phyloP scores from a whole-genome alignment of 30 jellyfish, hydroid and myxozoan genomes.

The Turritopsis dohrnii region DNA sequence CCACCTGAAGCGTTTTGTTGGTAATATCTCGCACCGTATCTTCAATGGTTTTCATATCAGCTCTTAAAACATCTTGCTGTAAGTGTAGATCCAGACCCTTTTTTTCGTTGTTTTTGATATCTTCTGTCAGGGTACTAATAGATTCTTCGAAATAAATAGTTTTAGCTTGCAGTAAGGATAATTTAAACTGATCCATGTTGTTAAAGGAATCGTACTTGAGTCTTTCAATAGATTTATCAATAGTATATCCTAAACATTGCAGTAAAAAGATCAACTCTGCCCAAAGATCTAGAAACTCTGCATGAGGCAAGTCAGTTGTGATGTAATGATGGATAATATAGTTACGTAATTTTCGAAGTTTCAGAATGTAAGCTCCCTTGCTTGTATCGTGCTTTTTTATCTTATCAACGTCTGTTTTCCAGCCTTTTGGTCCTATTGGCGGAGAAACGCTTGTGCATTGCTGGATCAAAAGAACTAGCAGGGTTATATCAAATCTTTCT shows the following conservation, averaged over 20 bases:
- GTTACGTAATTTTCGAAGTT: neutral
- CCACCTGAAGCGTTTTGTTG: neutral
- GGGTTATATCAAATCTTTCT: neutral
- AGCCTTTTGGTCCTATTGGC: neutral
- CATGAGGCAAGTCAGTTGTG: neutral
- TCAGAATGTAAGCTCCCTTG: neutral
- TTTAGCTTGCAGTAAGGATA: neutral
- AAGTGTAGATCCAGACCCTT: neutral
- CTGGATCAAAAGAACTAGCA: neutral
- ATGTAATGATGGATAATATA: neutral
- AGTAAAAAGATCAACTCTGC: neutral
- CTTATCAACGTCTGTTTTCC: neutral
- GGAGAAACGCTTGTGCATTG: conserved; percentile 6
- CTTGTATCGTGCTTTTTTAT: neutral
- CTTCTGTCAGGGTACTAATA: neutral
- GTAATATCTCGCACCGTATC: neutral
- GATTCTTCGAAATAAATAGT: neutral
- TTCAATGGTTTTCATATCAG: neutral
- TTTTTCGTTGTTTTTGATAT: neutral
- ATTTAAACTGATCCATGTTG: neutral
- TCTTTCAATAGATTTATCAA: neutral
- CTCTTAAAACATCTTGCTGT: neutral
- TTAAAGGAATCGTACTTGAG: neutral
- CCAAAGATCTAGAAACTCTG: neutral
- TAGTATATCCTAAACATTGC: neutral